Conservation (phyloP, 2,797 vertebrate species). For the Arctocebus calabarensis region DNA sequence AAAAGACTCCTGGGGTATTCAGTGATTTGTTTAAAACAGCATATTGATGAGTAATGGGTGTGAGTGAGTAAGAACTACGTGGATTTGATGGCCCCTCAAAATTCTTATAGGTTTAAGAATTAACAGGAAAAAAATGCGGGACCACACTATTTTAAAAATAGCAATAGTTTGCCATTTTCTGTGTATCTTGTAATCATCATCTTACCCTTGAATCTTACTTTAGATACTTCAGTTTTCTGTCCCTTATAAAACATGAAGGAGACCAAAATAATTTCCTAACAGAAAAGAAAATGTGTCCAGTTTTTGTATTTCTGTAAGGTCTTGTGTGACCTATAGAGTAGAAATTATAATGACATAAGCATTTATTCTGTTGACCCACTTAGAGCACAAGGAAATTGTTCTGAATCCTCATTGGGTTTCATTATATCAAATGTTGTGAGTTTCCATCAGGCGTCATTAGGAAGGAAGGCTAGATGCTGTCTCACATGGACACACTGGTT, state of each 20-base stretch:
- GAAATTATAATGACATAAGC: background rate
- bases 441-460: background rate
- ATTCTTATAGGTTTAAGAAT: conserved; percentile 45
- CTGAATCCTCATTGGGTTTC: background rate
- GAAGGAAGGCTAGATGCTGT: background rate
- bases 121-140: background rate
- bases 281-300: background rate
- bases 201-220: conserved; percentile 38
- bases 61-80: conserved; percentile 21
- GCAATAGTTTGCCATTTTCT: conserved; percentile 28
- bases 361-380: background rate
- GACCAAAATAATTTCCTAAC: conserved; percentile 27
- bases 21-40: conserved; percentile 32
- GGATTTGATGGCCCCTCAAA: conserved; percentile 56
- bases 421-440: background rate
- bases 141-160: background rate
- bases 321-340: background rate
- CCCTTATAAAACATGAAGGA: background rate
- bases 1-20: background rate
- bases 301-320: background rate
- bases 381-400: background rate
- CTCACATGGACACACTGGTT: accelerated
- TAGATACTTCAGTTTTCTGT: conserved; percentile 23
- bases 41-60: background rate
- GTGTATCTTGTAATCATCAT: background rate